These are phyloP conservation scores for Icerya purchasi DNA, from an alignment of 2,888 invertebrate genomes.

Conservation along the genomic window DNA sequence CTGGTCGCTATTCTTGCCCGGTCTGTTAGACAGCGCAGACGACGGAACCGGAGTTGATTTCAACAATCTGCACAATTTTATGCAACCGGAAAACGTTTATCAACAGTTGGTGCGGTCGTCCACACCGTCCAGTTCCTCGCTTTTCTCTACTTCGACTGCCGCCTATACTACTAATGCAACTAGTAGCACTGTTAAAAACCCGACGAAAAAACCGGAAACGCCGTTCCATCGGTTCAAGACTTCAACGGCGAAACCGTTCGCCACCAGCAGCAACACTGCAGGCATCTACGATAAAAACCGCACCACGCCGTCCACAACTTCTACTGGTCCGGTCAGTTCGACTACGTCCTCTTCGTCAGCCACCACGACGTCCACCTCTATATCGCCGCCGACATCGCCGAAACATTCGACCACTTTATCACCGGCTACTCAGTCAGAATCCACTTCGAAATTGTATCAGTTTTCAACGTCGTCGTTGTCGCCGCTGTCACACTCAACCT, in stretches of 20 bases:
- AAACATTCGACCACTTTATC: neutral
- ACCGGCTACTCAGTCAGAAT: neutral
- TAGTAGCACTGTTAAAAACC: neutral
- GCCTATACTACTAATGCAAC: neutral
- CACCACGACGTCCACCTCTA: neutral
- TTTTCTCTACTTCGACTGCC: neutral
- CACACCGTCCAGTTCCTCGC: neutral
- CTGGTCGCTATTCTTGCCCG: constrained; percentile 63
- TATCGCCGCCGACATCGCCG: neutral
- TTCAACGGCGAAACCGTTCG: neutral
- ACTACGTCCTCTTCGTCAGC: neutral
- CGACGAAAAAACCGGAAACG: constrained; percentile 1
- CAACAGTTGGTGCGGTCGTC: neutral
- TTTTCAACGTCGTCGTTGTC: neutral
- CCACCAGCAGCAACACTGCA: neutral
- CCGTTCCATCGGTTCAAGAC: neutral
- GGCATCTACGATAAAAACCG: neutral
- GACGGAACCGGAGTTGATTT: constrained; percentile 20
- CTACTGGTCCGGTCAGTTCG: neutral
- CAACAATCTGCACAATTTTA: neutral
- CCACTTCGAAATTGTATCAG: neutral
- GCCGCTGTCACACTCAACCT: neutral
- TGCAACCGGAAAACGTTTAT: neutral
- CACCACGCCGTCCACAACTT: neutral
- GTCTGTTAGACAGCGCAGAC: constrained; percentile 53